Evolutionary conservation across 2,797 vertebrate genomes (phyloP).

Genomic region (Avahi laniger): DNA sequence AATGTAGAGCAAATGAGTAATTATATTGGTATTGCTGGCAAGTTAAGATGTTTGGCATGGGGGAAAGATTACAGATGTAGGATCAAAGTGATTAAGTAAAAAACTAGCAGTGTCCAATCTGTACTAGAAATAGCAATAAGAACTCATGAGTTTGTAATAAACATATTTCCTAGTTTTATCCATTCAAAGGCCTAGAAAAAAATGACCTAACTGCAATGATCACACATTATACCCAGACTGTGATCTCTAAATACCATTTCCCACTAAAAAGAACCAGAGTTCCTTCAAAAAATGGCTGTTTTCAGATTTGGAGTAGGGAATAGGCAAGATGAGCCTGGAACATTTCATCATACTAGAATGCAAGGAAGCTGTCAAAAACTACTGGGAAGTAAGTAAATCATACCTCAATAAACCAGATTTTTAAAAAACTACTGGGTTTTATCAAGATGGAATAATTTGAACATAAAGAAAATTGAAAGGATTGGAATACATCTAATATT

Average conservation of each 20-base stretch:
- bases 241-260: neutral
- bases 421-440: neutral
- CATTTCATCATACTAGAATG: neutral
- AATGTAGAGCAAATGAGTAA: neutral
- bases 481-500: neutral
- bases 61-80: neutral
- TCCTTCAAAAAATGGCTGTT: neutral
- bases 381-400: neutral
- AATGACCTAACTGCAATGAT: neutral
- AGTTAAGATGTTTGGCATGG: neutral
- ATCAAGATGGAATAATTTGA: neutral
- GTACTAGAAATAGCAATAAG: neutral
- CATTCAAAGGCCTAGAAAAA: neutral
- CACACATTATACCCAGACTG: neutral
- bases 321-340: neutral
- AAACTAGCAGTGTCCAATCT: neutral
- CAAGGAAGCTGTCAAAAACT: neutral
- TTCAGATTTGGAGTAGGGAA: neutral
- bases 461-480: neutral
- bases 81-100: neutral
- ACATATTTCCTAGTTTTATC: neutral
- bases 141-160: neutral
- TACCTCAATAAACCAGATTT: neutral
- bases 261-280: neutral
- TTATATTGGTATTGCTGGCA: neutral